Base-by-base conservation (phyloP, 2,888 invertebrate genomes). In the Hydropsyche betteni region DNA sequence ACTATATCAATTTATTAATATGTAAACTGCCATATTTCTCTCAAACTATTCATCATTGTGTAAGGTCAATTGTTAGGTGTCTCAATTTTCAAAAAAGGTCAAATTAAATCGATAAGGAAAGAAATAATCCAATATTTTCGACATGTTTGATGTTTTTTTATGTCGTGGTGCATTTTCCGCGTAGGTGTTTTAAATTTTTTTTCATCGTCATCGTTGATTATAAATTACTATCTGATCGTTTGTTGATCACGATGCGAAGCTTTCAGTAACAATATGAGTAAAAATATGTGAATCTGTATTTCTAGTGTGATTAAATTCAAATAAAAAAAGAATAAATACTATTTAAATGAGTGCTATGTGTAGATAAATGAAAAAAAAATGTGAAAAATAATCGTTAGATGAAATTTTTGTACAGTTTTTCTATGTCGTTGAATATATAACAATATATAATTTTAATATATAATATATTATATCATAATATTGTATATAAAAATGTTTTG, bases 371-470 rank as follows among this genome's bases (percentile, higher is more conserved):
- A 36, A 64, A 64, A 12, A 55, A 16, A 2, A 55, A 55, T 55
- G 8, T 5, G 5, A n/a, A 33, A 64, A 64, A 64, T 64, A 69
- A 69, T 53, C 70, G 70, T 53, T 70, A 70, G 70, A 51, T 70
- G 70, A 53, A 64, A 70, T 70, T 78, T 78, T 74, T 76, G 74
- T 76, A 74, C 74, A 76, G 77, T 78, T 76, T 70, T 78, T 78
- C 76, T 76, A 78, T 76, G 74, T 70, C 75, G 75, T 75, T 74
- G 70, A 70, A 58, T 44, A 64, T 64, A 64, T 64, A 36, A 64
- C 51, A 52, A 70, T 69, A 69, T 34, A 33, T 51, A 64, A 36
- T 44, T 44, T 44, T 44, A 55, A 16, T 64, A 64, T 70, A 70
- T 70, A 52, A 52, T 69, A 70, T 70, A 53, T 70, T 50, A 36